Evolutionary conservation across 2,797 vertebrate genomes (phyloP), one percentile per base, ranked within the genome.

Genomic region (Xerus rutilus): DNA sequence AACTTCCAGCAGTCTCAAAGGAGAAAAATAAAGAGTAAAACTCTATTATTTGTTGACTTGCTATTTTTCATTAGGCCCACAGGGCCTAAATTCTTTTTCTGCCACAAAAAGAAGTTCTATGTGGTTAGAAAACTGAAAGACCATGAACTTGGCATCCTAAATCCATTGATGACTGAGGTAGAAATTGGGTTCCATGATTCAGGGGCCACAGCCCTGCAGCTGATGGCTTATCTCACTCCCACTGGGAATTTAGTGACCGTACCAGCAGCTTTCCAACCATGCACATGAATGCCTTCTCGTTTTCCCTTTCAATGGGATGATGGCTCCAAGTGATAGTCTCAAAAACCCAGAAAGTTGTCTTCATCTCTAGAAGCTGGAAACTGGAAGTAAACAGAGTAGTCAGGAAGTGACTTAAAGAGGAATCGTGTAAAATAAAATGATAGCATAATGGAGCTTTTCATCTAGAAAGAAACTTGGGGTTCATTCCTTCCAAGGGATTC

Each of bases 11-110:
- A 77, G 1, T 72, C 89, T 93, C 73, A n/a, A 74, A 74, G 30
- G 32, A 65, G 45, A 5, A 10, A 43, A 39, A 65, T 18, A 70
- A 81, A 87, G 12, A 77, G 12, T 11, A 73, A 87, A 81, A 43
- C 30, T 89, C 70, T 93, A 7, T 88, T 88, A 64, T 67, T 88
- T 70, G 49, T 87, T 81, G 57, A 67, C 54, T 81, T 79, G 39
- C 12, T 86, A 7, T n/a, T 57, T 96, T 96, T 82, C 49, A 62
- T 73, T 70, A 92, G 32, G 32, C 21, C 20, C 30, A 81, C 32
- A 84, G n/a, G 59, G 20, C 3, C 23, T 39, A 39, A 39, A 13
- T 45, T 49, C 9, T 54, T 86, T 94, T 89, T 62, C 47, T 23
- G 57, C n/a, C 64, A 59, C 5, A 52, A 79, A 81, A 78, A 59